Evolutionary conservation across 2,113 vertebrate genomes (phyloP).

Genomic region (Rhynchomys soricoides): DNA sequence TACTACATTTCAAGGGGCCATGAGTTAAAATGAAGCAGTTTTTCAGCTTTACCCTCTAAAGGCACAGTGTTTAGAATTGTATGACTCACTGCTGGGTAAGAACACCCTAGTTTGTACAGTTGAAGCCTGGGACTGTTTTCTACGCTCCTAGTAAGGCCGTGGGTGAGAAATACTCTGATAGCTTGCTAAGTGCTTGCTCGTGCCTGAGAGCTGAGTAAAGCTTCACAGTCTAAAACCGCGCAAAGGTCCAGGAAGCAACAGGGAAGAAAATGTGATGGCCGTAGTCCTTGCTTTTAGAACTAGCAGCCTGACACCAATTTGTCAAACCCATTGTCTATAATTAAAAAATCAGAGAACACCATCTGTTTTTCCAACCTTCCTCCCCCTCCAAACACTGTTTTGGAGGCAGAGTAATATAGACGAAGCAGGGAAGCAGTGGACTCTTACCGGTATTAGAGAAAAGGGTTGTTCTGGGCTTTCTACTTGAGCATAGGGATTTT

Average conservation of each 20-base stretch:
- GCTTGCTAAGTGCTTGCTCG: neutral
- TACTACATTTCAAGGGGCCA: neutral
- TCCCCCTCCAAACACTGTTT: neutral
- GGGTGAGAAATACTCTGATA: neutral
- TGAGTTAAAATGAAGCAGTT: slow-evolving; percentile 31
- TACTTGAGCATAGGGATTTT: neutral
- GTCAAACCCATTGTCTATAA: neutral
- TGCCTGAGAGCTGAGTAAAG: neutral
- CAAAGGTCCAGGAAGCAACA: neutral
- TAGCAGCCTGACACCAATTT: neutral
- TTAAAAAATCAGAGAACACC: neutral
- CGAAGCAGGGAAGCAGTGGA: neutral
- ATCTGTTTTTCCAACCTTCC: neutral
- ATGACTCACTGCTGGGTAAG: neutral
- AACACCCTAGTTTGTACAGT: neutral
- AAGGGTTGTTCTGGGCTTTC: neutral
- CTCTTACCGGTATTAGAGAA: neutral
- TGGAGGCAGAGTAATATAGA: neutral
- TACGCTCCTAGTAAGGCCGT: neutral
- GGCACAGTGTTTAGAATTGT: neutral
- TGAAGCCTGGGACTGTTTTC: neutral
- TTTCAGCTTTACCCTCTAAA: neutral
- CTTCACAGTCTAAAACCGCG: neutral
- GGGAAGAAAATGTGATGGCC: neutral
- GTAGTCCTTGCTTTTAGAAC: neutral